Percentiles rank a stretch among this genome's conserved stretches.
phyloP scores from a whole-genome alignment of 2,797 vertebrate genomes.

The Cygnus olor region DNA sequence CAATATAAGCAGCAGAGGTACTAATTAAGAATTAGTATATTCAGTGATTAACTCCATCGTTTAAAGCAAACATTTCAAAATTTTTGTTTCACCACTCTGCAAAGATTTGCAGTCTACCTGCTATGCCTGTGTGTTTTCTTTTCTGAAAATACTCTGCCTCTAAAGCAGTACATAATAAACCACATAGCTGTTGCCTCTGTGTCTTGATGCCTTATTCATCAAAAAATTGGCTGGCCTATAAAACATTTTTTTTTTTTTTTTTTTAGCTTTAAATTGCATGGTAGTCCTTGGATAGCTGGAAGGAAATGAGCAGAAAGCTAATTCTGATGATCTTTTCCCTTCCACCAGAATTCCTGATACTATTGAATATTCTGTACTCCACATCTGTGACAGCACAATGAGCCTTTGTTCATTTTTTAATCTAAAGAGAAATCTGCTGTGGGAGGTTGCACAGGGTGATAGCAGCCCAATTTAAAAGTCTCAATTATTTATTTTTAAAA shows the following conservation, averaged over 20 bases:
- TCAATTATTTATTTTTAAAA: conserved; percentile 72
- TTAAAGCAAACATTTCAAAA: conserved; percentile 58
- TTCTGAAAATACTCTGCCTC: conserved; percentile 50
- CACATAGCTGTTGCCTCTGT: neutral
- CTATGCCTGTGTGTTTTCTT: neutral
- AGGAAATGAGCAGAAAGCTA: conserved; percentile 44
- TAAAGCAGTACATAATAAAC: neutral
- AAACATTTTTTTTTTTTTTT: neutral
- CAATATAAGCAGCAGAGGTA: conserved; percentile 20
- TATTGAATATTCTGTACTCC: conserved; percentile 47
- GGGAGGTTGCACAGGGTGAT: conserved; percentile 63
- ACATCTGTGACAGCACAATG: conserved; percentile 68
- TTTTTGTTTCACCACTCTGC: conserved; percentile 37
- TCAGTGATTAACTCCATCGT: conserved; percentile 41
- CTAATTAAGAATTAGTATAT: conserved; percentile 59
- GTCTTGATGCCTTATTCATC: neutral
- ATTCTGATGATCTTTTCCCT: conserved; percentile 48
- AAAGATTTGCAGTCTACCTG: conserved; percentile 22
- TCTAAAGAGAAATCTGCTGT: conserved; percentile 54
- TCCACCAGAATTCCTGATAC: conserved; percentile 48
- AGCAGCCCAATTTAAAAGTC: conserved; percentile 68
- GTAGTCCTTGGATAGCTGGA: conserved; percentile 22
- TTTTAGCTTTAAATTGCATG: conserved; percentile 35
- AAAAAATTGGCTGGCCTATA: conserved; percentile 37
- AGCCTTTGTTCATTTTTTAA: conserved; percentile 71